These are phyloP conservation scores for Tineola bisselliella DNA, from an alignment of 2,888 invertebrate genomes.

Conservation along the genomic window DNA sequence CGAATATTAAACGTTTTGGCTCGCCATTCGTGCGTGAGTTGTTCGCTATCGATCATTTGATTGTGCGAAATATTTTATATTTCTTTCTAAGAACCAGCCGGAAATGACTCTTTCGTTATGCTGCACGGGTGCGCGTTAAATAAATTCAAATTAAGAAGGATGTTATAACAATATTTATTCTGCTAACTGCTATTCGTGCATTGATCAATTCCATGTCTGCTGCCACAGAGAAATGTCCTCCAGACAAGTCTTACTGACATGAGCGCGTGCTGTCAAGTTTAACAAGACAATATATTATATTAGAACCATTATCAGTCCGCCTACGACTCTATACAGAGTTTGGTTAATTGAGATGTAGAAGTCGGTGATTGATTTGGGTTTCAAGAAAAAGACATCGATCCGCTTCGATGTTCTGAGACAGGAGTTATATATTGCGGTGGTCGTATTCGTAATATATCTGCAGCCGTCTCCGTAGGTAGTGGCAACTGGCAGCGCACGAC, in stretches of 20 bases:
- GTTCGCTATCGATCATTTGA: conserved; percentile 18
- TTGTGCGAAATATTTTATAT: conserved; percentile 29
- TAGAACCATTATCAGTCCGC: no score
- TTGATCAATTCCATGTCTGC: background rate
- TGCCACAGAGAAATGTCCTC: no score
- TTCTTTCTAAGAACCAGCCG: conserved; percentile 53
- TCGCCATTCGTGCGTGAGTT: conserved; percentile 19
- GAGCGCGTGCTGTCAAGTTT: no score
- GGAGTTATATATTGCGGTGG: background rate
- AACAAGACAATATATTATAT: no score
- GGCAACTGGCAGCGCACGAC: background rate
- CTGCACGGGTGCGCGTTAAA: conserved; percentile 36
- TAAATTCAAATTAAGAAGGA: background rate
- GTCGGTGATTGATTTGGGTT: background rate
- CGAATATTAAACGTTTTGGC: conserved; percentile 40
- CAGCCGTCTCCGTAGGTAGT: background rate
- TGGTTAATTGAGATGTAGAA: background rate
- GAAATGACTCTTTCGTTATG: conserved; percentile 58
- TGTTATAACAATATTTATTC: background rate
- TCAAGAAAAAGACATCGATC: background rate
- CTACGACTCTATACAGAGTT: background rate
- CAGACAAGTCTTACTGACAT: no score
- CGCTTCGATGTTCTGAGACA: background rate
- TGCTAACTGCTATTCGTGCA: background rate
- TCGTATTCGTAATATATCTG: background rate